Evolutionary conservation across 2,888 invertebrate genomes (phyloP).

Genomic region (Formica aserva): DNA sequence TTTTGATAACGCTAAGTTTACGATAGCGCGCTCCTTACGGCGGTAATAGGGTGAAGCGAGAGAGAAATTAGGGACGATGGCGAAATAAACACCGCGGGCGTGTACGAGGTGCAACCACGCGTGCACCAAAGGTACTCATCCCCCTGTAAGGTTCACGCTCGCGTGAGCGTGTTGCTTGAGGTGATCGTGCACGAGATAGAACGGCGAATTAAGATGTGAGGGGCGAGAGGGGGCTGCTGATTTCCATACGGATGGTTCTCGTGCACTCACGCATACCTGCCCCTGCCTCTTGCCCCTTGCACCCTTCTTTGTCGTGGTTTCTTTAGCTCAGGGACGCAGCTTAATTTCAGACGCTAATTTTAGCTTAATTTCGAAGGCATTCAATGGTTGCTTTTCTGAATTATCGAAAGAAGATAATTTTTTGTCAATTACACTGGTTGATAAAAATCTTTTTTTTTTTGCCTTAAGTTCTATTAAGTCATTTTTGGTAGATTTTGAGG

Average conservation of each 20-base stretch:
- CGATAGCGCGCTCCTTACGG: constrained; percentile 16
- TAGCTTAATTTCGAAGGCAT: neutral
- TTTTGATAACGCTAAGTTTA: constrained; percentile 23
- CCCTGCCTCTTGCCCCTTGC: neutral
- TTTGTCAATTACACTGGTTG: neutral
- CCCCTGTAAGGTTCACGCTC: constrained; percentile 46
- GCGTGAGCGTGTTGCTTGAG: constrained; percentile 54
- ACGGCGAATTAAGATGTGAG: constrained; percentile 65
- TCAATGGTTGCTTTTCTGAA: neutral
- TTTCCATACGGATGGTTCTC: constrained; percentile 78
- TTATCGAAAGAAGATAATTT: neutral
- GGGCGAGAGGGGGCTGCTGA: constrained; percentile 55
- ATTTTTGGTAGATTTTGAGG: too few species aligned
- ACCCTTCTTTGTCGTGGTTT: constrained; percentile 45
- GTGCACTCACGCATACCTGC: constrained; percentile 58
- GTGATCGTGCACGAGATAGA: constrained; percentile 53
- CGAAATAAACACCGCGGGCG: constrained; percentile 44
- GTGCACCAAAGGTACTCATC: constrained; percentile 55
- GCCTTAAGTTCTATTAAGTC: too few species aligned
- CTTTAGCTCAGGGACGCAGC: constrained; percentile 15
- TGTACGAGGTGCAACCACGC: constrained; percentile 50
- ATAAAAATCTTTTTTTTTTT: too few species aligned
- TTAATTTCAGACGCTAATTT: neutral
- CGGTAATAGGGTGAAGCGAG: constrained; percentile 31
- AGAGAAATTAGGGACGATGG: constrained; percentile 37